Percentiles rank a stretch among this genome's conserved stretches.
phyloP scores from a whole-genome alignment of 2,797 vertebrate genomes.

The Poliocrania exsul region DNA sequence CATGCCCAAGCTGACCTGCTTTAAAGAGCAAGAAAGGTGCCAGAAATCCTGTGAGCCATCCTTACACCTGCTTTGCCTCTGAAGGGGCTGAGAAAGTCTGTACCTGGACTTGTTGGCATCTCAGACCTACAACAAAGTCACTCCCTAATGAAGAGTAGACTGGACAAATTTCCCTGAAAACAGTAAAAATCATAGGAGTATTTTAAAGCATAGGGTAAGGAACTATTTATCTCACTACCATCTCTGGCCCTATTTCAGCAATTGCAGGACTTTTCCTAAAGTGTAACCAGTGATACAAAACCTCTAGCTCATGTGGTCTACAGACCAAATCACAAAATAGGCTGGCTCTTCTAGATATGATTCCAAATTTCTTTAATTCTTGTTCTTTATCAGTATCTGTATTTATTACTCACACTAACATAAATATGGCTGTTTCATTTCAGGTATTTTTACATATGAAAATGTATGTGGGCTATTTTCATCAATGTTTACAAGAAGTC shows the following conservation, averaged over 20 bases:
- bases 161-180: neutral
- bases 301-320: neutral
- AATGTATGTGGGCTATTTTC: neutral
- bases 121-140: neutral
- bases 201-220: neutral
- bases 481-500: neutral
- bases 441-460: neutral
- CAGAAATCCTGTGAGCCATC: accelerated
- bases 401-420: neutral
- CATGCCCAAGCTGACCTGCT: neutral
- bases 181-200: neutral
- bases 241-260: neutral
- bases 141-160: neutral
- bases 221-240: neutral
- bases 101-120: accelerated
- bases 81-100: accelerated
- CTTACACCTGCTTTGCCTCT: neutral
- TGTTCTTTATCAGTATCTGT: neutral
- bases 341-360: neutral
- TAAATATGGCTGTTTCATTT: neutral
- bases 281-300: too few species aligned
- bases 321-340: neutral
- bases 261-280: neutral
- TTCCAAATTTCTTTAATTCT: neutral
- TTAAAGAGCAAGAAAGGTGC: neutral